phyloP scores from a whole-genome alignment of 2,797 vertebrate species.

The Fistularia tabacaria region DNA sequence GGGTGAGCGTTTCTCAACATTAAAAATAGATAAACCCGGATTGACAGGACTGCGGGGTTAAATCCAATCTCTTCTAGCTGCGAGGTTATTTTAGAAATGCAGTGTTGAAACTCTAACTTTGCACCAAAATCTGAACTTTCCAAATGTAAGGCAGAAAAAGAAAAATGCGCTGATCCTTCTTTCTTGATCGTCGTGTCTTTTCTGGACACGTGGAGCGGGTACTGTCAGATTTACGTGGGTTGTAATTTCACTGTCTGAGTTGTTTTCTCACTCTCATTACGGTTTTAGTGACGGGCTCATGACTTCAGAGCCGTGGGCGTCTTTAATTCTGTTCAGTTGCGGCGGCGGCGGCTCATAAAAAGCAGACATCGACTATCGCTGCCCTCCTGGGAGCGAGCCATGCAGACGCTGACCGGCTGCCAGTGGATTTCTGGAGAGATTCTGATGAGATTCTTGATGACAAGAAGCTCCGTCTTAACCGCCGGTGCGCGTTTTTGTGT shows the following conservation, averaged over 20 bases:
- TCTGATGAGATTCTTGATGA: slow-evolving; percentile 5
- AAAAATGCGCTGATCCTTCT: background rate
- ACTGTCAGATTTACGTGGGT: slow-evolving; percentile 6
- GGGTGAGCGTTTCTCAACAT: too few species aligned
- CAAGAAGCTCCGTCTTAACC: slow-evolving; percentile 2
- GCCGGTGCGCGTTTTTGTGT: background rate
- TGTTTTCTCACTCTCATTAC: slow-evolving; percentile 18
- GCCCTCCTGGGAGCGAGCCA: background rate
- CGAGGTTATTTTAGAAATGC: too few species aligned
- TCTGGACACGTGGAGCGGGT: background rate
- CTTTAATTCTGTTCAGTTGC: background rate
- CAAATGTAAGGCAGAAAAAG: slow-evolving; percentile 4
- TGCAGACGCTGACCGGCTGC: too few species aligned
- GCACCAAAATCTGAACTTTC: background rate
- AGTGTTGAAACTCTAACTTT: too few species aligned
- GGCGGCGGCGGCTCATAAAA: background rate
- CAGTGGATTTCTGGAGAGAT: slow-evolving; percentile 1
- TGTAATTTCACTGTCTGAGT: slow-evolving; percentile 69
- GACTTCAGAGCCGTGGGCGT: slow-evolving; percentile 21
- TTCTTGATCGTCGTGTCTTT: background rate
- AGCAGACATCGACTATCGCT: slow-evolving; percentile 14
- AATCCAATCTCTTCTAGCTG: too few species aligned
- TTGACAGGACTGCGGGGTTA: too few species aligned
- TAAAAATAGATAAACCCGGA: too few species aligned
- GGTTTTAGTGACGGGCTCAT: slow-evolving; percentile 14